Percentiles rank a stretch among this genome's conserved stretches.
Conservation (phyloP, 2,113 vertebrate species). For the Sinocyclocheilus anshuiensis region DNA sequence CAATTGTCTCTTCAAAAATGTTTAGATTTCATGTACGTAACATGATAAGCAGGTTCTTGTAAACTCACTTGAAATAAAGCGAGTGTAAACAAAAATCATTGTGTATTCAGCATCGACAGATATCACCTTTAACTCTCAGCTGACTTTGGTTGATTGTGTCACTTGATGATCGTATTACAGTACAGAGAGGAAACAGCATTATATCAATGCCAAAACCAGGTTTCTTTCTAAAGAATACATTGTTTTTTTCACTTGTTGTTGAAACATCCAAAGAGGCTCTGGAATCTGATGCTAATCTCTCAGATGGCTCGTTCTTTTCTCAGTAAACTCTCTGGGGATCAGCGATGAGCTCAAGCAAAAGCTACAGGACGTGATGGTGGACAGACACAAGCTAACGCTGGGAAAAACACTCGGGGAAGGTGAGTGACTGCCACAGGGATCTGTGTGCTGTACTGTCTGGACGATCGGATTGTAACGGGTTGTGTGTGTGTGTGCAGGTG, state of each 20-base stretch:
- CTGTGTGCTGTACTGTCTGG: background rate
- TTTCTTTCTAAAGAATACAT: background rate
- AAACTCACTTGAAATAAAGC: background rate
- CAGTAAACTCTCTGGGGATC: conserved; percentile 90
- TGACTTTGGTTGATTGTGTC: background rate
- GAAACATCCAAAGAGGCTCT: background rate
- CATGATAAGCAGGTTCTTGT: background rate
- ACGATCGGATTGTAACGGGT: background rate
- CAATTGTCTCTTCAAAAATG: background rate
- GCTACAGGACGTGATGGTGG: conserved; percentile 90
- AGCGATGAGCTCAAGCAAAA: conserved; percentile 90
- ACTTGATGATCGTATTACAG: background rate
- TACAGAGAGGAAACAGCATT: background rate
- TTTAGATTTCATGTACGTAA: background rate
- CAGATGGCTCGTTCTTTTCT: conserved; percentile 3
- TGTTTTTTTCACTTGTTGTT: background rate
- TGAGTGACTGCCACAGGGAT: conserved; percentile 51
- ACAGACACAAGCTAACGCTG: conserved; percentile 87
- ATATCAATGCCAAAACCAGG: background rate
- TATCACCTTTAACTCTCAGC: background rate
- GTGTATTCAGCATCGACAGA: background rate
- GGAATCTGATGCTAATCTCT: conserved; percentile 32
- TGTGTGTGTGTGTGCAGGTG: conserved; percentile 72
- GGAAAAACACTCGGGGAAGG: conserved; percentile 92
- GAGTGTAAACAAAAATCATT: background rate